Evolutionary conservation across 2,888 invertebrate species (phyloP).

Genomic region (Tridacna crocea): DNA sequence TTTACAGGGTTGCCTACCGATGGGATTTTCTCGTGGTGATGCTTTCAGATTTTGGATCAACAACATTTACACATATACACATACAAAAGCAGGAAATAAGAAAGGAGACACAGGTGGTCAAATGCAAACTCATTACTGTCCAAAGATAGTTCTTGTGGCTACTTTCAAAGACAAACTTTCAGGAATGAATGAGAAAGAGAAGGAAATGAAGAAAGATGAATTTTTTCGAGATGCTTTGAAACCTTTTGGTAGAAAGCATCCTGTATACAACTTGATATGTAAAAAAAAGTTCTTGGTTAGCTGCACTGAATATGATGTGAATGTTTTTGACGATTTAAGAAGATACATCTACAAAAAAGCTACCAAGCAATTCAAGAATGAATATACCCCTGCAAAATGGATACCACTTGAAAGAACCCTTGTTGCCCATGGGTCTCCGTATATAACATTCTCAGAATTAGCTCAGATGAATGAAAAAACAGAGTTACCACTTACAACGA

Average conservation of each 20-base stretch:
- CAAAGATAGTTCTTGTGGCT: conserved; percentile 50
- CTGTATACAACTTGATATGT: not conserved
- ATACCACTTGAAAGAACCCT: conserved; percentile 47
- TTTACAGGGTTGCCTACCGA: conserved; percentile 4
- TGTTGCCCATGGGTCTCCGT: conserved; percentile 34
- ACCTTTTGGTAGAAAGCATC: conserved; percentile 6
- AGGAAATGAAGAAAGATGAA: conserved; percentile 40
- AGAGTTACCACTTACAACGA: conserved; percentile 12
- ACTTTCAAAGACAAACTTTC: conserved; percentile 47
- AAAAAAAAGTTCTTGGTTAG: not conserved
- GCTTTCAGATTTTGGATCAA: conserved; percentile 59
- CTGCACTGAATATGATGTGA: not conserved
- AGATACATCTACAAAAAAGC: conserved; percentile 34
- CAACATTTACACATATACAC: conserved; percentile 48
- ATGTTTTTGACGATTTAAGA: conserved; percentile 22
- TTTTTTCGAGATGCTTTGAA: conserved; percentile 49
- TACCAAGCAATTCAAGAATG: conserved; percentile 43
- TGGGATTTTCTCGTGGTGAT: conserved; percentile 44
- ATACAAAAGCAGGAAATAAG: not conserved
- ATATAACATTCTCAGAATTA: conserved; percentile 32
- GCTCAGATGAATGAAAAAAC: conserved; percentile 15
- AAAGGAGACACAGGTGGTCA: not conserved
- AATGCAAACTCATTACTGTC: not conserved
- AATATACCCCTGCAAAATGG: conserved; percentile 49
- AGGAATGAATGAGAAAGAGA: conserved; percentile 22